These are phyloP conservation scores for Oreochromis niloticus DNA, from an alignment of 2,113 vertebrate species.

Conservation along the genomic window DNA sequence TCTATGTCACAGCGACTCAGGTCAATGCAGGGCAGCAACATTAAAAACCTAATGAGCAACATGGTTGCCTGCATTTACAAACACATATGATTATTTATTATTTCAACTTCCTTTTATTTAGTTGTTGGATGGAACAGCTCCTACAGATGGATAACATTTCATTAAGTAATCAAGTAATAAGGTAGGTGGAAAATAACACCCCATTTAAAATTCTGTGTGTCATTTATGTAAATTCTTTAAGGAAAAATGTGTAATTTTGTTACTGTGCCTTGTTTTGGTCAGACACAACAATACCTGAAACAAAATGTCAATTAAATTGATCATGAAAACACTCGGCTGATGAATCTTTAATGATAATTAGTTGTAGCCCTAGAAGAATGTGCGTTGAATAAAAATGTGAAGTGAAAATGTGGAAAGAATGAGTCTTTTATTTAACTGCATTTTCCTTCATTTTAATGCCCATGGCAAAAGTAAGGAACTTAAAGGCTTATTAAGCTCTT, in stretches of 20 bases:
- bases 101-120: neutral
- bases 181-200: neutral
- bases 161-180: neutral
- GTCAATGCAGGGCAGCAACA: neutral
- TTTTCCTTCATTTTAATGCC: neutral
- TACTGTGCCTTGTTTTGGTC: neutral
- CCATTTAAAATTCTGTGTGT: neutral
- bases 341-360: neutral
- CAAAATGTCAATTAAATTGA: neutral
- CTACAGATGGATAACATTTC: neutral
- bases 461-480: neutral
- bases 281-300: neutral
- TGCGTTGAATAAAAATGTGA: neutral
- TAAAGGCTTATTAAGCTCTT: neutral
- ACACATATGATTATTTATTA: neutral
- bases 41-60: slow-evolving; percentile 10
- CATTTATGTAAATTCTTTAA: neutral
- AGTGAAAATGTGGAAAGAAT: neutral
- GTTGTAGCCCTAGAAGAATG: neutral
- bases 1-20: neutral
- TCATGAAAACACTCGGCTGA: neutral
- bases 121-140: neutral
- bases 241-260: neutral
- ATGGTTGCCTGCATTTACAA: neutral
- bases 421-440: neutral